Conservation (phyloP, 2,797 vertebrate species). For the Acomys russatus region DNA sequence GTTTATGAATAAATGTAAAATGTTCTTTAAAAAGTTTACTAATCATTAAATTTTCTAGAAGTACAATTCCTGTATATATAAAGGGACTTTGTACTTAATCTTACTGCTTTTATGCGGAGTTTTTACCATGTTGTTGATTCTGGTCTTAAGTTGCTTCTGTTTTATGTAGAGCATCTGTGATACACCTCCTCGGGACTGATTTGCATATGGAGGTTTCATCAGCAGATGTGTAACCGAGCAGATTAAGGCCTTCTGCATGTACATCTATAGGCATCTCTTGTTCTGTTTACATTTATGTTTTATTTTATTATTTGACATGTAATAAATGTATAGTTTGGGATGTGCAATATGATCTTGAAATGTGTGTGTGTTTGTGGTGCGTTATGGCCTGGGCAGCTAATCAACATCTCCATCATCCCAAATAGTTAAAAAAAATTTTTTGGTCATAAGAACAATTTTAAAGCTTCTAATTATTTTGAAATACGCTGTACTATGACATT, state of each 20-base stretch:
- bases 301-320: neutral
- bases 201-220: neutral
- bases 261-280: neutral
- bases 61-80: neutral
- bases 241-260: neutral
- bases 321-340: neutral
- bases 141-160: neutral
- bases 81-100: neutral
- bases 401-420: neutral
- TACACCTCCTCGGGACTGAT: neutral
- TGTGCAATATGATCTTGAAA: neutral
- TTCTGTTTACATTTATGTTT: neutral
- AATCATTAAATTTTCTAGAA: slow-evolving; percentile 14
- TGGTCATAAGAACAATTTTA: neutral
- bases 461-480: neutral
- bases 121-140: neutral
- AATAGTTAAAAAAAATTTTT: neutral
- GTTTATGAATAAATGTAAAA: neutral
- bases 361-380: neutral
- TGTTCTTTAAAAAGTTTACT: neutral
- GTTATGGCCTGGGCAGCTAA: neutral
- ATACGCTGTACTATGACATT: neutral
- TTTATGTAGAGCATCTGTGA: neutral
- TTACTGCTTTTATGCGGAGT: neutral
- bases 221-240: neutral